Conservation (phyloP, 2,797 vertebrate species). For the Nyctalus aviator region DNA sequence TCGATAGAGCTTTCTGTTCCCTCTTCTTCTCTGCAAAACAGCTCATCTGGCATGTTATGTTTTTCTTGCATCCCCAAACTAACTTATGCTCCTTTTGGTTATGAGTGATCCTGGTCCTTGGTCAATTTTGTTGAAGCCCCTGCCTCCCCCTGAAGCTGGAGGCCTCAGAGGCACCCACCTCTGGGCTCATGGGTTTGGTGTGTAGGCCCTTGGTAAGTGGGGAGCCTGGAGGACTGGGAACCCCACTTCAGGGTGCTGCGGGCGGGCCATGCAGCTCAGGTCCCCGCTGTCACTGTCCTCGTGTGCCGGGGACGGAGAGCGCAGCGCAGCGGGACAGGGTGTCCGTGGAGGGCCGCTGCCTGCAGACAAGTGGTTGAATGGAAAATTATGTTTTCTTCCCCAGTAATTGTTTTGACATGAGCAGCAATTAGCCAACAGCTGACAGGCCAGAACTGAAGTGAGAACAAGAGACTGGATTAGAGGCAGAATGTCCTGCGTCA, state of each 20-base stretch:
- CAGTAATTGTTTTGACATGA: conserved; percentile 77
- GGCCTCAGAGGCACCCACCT: no score
- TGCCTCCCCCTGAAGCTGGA: neutral
- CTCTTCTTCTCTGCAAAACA: neutral
- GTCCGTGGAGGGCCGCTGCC: neutral
- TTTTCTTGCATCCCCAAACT: neutral
- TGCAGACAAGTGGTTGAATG: conserved; percentile 60
- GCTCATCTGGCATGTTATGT: neutral
- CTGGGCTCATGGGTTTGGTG: neutral
- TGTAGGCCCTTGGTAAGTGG: neutral
- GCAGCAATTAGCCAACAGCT: conserved; percentile 71
- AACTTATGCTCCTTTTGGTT: neutral
- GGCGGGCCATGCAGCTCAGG: rapidly evolving
- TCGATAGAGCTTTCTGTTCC: neutral
- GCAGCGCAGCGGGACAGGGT: neutral
- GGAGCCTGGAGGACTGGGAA: neutral
- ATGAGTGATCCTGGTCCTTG: neutral
- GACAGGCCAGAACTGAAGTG: conserved; percentile 64
- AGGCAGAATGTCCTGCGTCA: neutral
- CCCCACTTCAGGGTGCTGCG: rapidly evolving
- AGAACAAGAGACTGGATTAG: conserved; percentile 65
- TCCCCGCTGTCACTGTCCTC: neutral
- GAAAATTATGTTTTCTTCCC: conserved; percentile 71
- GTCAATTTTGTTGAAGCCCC: neutral
- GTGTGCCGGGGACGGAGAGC: neutral